Conservation (phyloP, 2,797 vertebrate genomes). For the Oreonectes daqikongensis region DNA sequence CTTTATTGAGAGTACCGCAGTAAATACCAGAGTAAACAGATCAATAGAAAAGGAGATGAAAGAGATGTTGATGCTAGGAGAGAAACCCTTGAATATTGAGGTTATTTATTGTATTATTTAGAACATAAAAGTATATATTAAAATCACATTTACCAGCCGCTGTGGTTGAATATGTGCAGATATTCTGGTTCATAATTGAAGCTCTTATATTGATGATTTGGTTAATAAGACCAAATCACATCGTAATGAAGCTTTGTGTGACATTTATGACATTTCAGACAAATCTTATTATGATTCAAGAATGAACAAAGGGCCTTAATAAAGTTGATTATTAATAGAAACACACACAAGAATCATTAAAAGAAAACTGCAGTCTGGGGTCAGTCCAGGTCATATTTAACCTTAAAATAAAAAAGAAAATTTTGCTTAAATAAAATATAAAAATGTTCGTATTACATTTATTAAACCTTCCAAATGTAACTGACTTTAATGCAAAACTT, state of each 20-base stretch:
- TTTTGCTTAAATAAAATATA: no score
- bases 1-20: background rate
- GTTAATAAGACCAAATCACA: conserved; percentile 19
- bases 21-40: background rate
- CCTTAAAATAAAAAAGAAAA: no score
- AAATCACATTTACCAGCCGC: background rate
- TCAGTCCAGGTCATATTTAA: no score
- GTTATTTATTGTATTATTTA: no score
- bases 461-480: no score
- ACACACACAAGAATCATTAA: background rate
- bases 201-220: conserved; percentile 12
- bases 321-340: background rate
- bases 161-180: background rate
- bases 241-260: conserved; percentile 2
- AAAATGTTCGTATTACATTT: no score
- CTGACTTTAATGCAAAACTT: no score
- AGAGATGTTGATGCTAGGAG: background rate
- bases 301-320: background rate
- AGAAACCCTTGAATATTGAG: no score
- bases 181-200: background rate
- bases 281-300: background rate
- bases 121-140: no score
- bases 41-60: no score
- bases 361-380: no score
- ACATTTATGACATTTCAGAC: background rate